phyloP scores from a whole-genome alignment of 2,888 invertebrate genomes.

The Cephus pygmeus region DNA sequence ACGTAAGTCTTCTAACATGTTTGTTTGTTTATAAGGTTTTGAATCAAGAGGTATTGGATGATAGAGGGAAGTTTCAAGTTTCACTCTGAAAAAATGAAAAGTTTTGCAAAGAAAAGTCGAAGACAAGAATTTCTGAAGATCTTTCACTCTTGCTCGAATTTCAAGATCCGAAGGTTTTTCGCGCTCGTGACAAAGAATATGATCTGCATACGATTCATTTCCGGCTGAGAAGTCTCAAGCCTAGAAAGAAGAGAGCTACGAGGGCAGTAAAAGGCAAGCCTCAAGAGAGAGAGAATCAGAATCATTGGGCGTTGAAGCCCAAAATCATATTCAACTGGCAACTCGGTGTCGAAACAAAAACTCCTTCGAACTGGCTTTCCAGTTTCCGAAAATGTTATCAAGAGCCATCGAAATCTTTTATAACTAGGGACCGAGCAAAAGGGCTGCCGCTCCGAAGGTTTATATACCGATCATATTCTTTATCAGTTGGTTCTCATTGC shows the following conservation, averaged over 20 bases:
- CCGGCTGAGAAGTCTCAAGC: constrained; percentile 58
- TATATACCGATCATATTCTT: constrained; percentile 64
- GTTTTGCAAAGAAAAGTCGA: constrained; percentile 60
- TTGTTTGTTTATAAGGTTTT: constrained; percentile 87
- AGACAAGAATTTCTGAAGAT: constrained; percentile 63
- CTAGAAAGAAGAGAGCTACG: constrained; percentile 47
- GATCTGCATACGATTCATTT: constrained; percentile 62
- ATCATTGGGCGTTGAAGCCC: constrained; percentile 51
- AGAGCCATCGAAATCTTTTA: constrained; percentile 49
- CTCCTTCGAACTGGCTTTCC: neutral
- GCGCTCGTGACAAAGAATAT: constrained; percentile 66
- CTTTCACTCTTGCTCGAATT: constrained; percentile 60
- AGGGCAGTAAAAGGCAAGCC: constrained; percentile 51
- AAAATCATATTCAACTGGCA: constrained; percentile 41
- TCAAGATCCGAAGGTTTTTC: constrained; percentile 60
- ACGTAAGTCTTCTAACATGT: constrained; percentile 66
- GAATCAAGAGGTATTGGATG: constrained; percentile 87
- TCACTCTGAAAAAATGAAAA: constrained; percentile 62
- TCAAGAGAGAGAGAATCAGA: constrained; percentile 49
- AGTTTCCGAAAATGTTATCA: constrained; percentile 45
- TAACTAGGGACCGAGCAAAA: constrained; percentile 46
- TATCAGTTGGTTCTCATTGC: constrained; percentile 51
- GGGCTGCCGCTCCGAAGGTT: constrained; percentile 46
- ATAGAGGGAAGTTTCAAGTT: constrained; percentile 68
- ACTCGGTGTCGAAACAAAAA: constrained; percentile 45